These are phyloP conservation scores for Nemotelus nigrinus DNA, from an alignment of 2,888 invertebrate species.

Conservation along the genomic window DNA sequence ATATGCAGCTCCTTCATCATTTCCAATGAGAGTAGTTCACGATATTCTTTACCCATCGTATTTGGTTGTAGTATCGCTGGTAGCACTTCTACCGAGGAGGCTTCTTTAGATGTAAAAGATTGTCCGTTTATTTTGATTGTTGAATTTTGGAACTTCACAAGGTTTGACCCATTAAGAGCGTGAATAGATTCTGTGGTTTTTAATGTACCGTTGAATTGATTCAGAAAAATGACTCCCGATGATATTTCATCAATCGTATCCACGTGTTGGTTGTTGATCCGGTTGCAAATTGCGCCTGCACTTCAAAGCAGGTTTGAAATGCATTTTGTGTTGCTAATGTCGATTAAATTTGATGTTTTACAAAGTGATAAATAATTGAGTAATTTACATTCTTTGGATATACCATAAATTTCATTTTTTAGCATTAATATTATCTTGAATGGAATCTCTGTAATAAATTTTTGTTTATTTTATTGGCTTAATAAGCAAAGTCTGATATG, in stretches of 20 bases:
- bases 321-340: not conserved
- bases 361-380: conserved; percentile 4
- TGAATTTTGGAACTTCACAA: too few species aligned
- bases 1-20: too few species aligned
- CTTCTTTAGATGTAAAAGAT: too few species aligned
- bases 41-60: too few species aligned
- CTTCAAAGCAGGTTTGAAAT: not conserved
- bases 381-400: not conserved
- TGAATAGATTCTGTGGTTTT: too few species aligned
- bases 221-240: not conserved
- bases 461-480: conserved; percentile 16
- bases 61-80: too few species aligned
- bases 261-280: not conserved
- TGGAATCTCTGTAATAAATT: conserved; percentile 46
- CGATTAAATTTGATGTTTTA: not conserved
- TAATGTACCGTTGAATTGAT: conserved; percentile 12
- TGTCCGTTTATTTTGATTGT: too few species aligned
- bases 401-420: not conserved
- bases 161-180: too few species aligned
- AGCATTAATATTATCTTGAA: conserved; percentile 31
- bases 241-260: not conserved
- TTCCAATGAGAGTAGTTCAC: too few species aligned
- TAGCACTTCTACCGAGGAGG: too few species aligned
- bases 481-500: not conserved
- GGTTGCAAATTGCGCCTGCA: not conserved